A percentile compares a stretch with the other conserved stretches of the same genome.
phyloP scores from a whole-genome alignment of 2,113 vertebrate species.

The Boulengeromyrus knoepffleri region DNA sequence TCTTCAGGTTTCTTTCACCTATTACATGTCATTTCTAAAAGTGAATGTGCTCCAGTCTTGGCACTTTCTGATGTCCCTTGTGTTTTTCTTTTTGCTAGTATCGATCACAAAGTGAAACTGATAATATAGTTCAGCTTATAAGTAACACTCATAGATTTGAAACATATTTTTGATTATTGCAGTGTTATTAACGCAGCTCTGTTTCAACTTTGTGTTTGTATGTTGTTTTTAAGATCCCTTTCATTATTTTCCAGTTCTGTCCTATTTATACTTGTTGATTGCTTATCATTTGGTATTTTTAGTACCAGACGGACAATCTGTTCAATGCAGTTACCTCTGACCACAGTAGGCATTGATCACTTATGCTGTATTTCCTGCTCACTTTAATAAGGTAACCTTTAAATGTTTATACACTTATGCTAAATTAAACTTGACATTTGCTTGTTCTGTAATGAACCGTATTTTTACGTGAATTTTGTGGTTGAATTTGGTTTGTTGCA shows the following conservation, averaged over 20 bases:
- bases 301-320: background rate
- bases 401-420: background rate
- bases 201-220: background rate
- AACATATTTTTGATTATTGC: background rate
- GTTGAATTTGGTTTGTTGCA: background rate
- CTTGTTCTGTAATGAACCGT: background rate
- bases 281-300: background rate
- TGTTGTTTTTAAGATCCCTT: background rate
- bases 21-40: background rate
- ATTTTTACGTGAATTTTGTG: background rate
- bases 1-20: background rate
- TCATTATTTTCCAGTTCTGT: background rate
- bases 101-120: background rate
- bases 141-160: background rate
- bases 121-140: background rate
- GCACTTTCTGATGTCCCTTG: background rate
- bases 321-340: background rate
- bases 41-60: background rate
- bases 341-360: background rate
- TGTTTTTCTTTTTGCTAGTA: background rate
- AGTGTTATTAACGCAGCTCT: background rate
- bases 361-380: conserved; percentile 9
- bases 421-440: background rate
- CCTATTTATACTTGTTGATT: background rate
- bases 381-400: background rate